A percentile compares a stretch with the other conserved stretches of the same genome.
These are phyloP conservation scores for Drosophila mauritiana DNA, from an alignment of 1,140 invertebrate species.

Conservation along the genomic window DNA sequence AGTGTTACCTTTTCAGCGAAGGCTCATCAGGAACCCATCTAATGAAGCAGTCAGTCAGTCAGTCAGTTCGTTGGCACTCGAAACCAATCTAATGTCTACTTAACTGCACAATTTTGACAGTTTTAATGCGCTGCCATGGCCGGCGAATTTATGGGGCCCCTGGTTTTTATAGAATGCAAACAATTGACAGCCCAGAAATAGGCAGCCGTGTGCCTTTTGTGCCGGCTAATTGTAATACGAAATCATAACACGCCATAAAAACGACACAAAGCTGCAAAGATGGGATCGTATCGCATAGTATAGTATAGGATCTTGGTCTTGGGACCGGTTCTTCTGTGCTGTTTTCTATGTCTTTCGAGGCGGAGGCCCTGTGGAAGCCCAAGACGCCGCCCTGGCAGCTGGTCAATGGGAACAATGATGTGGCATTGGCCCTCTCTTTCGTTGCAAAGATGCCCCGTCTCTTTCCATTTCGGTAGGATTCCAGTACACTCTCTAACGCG, in stretches of 20 bases:
- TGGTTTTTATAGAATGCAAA: constrained; percentile 33
- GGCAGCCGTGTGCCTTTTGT: constrained; percentile 74
- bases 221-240: constrained; percentile 77
- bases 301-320: constrained; percentile 2
- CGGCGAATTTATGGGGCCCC: constrained; percentile 47
- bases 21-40: constrained; percentile 24
- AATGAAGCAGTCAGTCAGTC: constrained; percentile 66
- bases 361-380: constrained; percentile 26
- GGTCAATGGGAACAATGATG: constrained; percentile 75
- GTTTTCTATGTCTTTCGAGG: not conserved
- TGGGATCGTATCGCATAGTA: constrained; percentile 24
- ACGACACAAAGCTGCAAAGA: constrained; percentile 64
- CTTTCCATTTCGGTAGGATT: constrained; percentile 28
- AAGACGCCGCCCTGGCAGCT: constrained; percentile 63
- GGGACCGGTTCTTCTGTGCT: constrained; percentile 45
- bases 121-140: constrained; percentile 58
- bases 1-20: not conserved
- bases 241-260: constrained; percentile 83
- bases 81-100: constrained; percentile 59
- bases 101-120: constrained; percentile 77
- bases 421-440: constrained; percentile 10
- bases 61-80: not conserved
- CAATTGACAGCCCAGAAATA: constrained; percentile 52
- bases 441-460: not conserved
- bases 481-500: constrained; percentile 39